Evolutionary conservation across 2,888 invertebrate genomes (phyloP), one percentile per base, ranked within the genome.

Genomic region (Micoletzkya japonica): DNA sequence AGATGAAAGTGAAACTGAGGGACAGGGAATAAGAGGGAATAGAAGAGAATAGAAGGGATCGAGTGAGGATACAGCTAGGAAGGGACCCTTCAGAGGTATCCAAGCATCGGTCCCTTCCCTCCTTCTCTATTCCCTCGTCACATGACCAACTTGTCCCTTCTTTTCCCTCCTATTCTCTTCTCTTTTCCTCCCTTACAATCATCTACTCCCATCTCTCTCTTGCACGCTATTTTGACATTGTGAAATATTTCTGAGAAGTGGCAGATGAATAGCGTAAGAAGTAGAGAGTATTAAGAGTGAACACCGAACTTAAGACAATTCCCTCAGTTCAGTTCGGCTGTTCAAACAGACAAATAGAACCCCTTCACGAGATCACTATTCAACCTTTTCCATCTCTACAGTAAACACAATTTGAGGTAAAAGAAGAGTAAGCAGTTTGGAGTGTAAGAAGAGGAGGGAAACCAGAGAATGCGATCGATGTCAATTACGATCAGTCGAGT

Each of bases 181-280:
- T n/a, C n/a, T n/a, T n/a, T 28, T 10, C 32, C n/a, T 57, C 57
- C 32, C n/a, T 32, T 57, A 20, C 24, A 1, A 1, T 2, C 52
- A 52, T 52, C 52, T 52, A 28, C 50, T 52, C 52, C 52, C 52
- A 17, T 50, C 54, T 54, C 26, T 54, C 54, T n/a, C 17, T 44
- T 44, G 44, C 10, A 10, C 20, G 44, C 20, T 44, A 44, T 44
- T 44, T 10, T 44, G 44, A 44, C 44, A 44, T 44, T 44, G 14
- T 44, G 44, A 44, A 44, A 44, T 44, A 44, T 10, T 14, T 44
- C 44, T 14, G 44, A 24, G 14, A 52, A n/a, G 4, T 57, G 32
- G 28, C 20, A 24, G 57, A 57, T 24, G 28, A 3, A 32, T 24
- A 26, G 32, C 20, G 32, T 20, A 28, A 57, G 28, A 57, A 57